Conservation (phyloP, 23 tunicate genomes). For the Botrylloides violaceus region DNA sequence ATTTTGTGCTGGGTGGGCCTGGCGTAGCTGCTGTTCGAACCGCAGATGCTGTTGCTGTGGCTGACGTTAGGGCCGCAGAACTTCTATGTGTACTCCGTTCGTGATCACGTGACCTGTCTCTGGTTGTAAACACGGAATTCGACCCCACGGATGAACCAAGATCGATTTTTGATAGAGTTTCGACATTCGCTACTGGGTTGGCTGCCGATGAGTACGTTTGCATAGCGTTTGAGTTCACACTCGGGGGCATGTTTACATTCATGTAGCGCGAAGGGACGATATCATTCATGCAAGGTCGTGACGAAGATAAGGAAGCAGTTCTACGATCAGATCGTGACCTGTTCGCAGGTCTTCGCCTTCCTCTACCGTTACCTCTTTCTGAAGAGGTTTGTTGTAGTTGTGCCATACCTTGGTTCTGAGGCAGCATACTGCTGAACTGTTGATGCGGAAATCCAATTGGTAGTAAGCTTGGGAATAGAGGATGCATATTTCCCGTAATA, state of each 20-base stretch:
- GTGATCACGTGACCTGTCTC: neutral
- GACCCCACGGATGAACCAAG: neutral
- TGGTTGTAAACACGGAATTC: neutral
- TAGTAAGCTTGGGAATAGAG: neutral
- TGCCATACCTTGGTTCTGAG: neutral
- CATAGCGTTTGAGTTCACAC: neutral
- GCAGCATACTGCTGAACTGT: neutral
- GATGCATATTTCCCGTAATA: neutral
- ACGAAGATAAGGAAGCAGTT: neutral
- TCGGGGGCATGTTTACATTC: neutral
- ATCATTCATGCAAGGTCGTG: neutral
- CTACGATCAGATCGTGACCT: neutral
- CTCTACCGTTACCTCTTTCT: neutral
- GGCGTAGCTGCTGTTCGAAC: too few species aligned
- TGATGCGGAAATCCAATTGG: neutral
- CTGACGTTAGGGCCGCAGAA: neutral
- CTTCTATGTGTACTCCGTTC: neutral
- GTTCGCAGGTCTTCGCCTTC: neutral
- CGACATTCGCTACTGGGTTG: neutral
- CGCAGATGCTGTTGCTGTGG: neutral
- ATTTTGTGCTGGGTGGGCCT: neutral
- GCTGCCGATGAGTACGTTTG: neutral
- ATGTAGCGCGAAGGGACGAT: neutral
- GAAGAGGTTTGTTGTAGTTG: neutral
- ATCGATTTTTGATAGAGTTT: neutral